phyloP scores from a whole-genome alignment of 2,797 vertebrate species.

The Labeo calbasu region DNA sequence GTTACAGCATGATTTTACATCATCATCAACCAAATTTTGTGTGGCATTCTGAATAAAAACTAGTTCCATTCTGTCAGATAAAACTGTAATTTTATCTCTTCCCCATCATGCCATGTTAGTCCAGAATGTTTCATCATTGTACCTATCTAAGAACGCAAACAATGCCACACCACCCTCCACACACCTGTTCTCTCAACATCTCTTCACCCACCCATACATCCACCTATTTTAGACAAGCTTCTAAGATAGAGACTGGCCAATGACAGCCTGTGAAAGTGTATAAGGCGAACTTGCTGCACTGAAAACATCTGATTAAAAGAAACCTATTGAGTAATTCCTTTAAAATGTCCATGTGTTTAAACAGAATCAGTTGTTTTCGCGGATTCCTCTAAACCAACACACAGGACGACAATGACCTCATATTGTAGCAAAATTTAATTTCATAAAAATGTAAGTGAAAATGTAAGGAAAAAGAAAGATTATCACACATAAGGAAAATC shows the following conservation, averaged over 20 bases:
- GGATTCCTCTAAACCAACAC: neutral
- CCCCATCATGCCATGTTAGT: neutral
- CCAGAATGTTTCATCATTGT: neutral
- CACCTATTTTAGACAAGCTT: constrained; percentile 8
- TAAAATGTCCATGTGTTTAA: neutral
- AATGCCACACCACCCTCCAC: neutral
- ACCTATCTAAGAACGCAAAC: neutral
- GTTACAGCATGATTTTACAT: neutral
- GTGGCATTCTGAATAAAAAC: neutral
- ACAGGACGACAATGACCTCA: neutral
- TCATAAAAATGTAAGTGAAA: neutral
- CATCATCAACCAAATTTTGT: neutral
- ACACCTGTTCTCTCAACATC: constrained; percentile 2
- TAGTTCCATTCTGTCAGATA: neutral
- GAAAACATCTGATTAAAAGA: neutral
- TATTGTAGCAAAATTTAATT: neutral
- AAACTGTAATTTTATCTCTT: neutral
- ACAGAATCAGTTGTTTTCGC: neutral
- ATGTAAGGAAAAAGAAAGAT: neutral
- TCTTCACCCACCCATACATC: neutral
- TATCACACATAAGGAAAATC: neutral
- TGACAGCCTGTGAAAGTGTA: neutral
- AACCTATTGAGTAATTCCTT: neutral
- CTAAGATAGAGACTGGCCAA: neutral
- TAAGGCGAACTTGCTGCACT: neutral